These are phyloP conservation scores for Indri indri DNA, from an alignment of 2,113 vertebrate genomes.

Conservation along the genomic window DNA sequence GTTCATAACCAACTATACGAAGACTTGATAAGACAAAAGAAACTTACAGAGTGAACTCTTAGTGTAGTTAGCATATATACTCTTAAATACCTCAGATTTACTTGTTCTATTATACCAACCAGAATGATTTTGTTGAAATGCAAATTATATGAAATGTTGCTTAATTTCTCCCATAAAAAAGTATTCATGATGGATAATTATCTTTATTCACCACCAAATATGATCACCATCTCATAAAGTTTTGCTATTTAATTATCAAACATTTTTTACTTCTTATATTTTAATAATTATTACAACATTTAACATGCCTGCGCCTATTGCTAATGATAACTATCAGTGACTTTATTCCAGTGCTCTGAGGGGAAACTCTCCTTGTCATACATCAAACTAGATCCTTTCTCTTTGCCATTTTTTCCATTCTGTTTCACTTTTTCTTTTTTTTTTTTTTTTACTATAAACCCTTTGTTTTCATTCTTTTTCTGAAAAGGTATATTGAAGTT, in stretches of 20 bases:
- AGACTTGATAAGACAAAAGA: neutral
- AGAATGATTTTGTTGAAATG: slow-evolving; percentile 26
- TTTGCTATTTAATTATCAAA: neutral
- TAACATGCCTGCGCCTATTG: neutral
- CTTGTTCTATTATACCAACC: neutral
- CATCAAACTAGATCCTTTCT: neutral
- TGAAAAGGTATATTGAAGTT: slow-evolving; percentile 64
- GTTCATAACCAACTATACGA: neutral
- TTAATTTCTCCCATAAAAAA: slow-evolving; percentile 21
- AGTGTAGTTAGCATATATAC: neutral
- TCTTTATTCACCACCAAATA: neutral
- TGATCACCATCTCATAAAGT: neutral
- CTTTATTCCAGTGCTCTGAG: neutral
- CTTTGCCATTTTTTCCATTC: neutral
- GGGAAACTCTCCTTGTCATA: neutral
- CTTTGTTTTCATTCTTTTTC: slow-evolving; percentile 63
- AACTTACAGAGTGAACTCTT: neutral
- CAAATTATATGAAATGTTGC: neutral
- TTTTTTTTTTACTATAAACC: neutral
- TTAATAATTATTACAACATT: neutral
- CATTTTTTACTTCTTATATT: neutral
- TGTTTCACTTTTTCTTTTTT: neutral
- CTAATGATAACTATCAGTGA: neutral
- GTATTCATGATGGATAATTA: neutral
- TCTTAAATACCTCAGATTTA: neutral